A percentile compares a stretch with the other conserved stretches of the same genome.
phyloP scores from a whole-genome alignment of 2,888 invertebrate genomes.

The Nomada lathburiana region DNA sequence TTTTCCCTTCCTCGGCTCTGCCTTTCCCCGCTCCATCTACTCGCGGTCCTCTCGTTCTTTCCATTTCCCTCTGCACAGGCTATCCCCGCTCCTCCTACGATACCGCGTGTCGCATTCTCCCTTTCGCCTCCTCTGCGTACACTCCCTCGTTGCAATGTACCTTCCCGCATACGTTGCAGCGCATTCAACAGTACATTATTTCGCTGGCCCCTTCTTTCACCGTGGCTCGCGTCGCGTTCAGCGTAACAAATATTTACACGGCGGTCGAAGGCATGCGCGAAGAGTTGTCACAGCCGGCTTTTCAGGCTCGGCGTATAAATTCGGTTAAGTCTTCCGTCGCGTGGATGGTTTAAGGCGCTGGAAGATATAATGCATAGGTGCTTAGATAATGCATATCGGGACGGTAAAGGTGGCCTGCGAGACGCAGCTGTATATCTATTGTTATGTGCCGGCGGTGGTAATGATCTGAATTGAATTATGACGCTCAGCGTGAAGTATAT shows the following conservation, averaged over 20 bases:
- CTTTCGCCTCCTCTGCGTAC: too few relatives aligned
- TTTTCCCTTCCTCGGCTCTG: not conserved
- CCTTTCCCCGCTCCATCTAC: too few relatives aligned
- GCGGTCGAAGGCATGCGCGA: slow-evolving; percentile 20
- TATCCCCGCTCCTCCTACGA: not conserved
- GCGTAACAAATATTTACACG: slow-evolving; percentile 53
- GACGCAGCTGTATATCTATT: not conserved
- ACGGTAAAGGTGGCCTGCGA: not conserved
- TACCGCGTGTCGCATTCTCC: too few relatives aligned
- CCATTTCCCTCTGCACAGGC: not conserved
- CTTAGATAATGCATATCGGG: not conserved
- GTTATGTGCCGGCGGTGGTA: not conserved
- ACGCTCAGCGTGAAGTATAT: not conserved
- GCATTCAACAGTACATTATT: slow-evolving; percentile 25
- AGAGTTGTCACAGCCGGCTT: slow-evolving; percentile 54
- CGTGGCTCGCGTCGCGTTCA: slow-evolving; percentile 22
- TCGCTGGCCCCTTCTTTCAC: not conserved
- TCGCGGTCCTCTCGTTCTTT: not conserved
- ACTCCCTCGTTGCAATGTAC: not conserved
- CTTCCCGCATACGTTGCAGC: not conserved
- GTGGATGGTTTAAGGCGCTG: slow-evolving; percentile 1
- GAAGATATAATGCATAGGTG: slow-evolving; percentile 8
- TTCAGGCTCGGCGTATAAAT: slow-evolving; percentile 29
- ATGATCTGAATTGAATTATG: too few relatives aligned
- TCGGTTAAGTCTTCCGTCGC: slow-evolving; percentile 30